phyloP scores from a whole-genome alignment of 2,797 vertebrate genomes.

The Huso huso region DNA sequence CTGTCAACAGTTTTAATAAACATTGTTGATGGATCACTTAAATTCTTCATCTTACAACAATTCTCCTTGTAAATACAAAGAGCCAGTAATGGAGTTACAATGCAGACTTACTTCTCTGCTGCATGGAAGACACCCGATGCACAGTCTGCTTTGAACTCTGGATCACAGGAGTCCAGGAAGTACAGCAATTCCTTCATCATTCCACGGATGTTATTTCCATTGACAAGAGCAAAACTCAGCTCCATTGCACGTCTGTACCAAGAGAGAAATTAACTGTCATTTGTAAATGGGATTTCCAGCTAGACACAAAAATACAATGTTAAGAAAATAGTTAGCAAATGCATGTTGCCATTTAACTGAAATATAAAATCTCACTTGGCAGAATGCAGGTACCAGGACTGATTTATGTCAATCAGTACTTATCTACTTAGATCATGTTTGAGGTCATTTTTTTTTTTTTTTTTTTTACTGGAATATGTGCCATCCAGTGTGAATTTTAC shows the following conservation, averaged over 20 bases:
- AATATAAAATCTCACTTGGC: too few species aligned
- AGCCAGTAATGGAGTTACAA: background rate
- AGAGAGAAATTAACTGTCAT: background rate
- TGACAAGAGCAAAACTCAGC: conserved; percentile 95
- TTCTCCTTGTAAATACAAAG: background rate
- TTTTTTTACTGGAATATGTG: too few species aligned
- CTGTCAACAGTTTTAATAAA: conserved; percentile 52
- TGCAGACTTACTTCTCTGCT: conserved; percentile 85
- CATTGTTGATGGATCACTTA: conserved; percentile 90
- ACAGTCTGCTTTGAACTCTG: conserved; percentile 98
- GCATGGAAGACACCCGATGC: conserved; percentile 97
- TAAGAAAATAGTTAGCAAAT: too few species aligned
- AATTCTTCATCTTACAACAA: conserved; percentile 77
- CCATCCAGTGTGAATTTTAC: too few species aligned
- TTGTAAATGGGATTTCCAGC: background rate
- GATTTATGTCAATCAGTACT: too few species aligned
- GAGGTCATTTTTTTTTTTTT: too few species aligned
- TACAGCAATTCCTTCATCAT: conserved; percentile 99
- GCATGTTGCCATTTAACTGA: too few species aligned
- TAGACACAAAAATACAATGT: too few species aligned
- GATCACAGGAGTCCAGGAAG: conserved; percentile 97
- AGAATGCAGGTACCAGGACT: too few species aligned
- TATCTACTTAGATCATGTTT: too few species aligned
- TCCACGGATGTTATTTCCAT: conserved; percentile 96
- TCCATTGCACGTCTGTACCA: conserved; percentile 88